Percentiles rank a stretch among this genome's conserved stretches.
Conservation (phyloP, 2,888 invertebrate species). For the Rhagium mordax region DNA sequence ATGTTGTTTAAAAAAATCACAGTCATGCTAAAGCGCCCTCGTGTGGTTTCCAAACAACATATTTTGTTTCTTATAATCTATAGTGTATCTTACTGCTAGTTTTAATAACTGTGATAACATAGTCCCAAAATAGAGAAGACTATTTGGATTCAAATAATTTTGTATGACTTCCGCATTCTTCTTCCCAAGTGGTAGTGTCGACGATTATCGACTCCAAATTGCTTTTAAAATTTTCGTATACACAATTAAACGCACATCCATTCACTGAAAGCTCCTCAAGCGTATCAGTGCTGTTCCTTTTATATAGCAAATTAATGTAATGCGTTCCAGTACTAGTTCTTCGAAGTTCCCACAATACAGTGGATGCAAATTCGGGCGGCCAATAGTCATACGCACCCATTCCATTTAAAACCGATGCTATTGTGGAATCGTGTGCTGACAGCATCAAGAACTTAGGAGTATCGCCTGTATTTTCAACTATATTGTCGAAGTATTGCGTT, state of each 20-base stretch:
- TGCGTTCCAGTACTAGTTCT: conserved; percentile 5
- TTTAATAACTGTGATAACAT: too few species aligned
- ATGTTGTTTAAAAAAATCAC: too few species aligned
- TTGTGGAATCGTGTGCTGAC: conserved; percentile 84
- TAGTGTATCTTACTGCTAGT: too few species aligned
- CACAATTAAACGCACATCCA: conserved; percentile 78
- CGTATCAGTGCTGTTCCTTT: conserved; percentile 61
- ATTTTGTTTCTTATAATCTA: too few species aligned
- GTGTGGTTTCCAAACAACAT: too few species aligned
- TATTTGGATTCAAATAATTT: neutral
- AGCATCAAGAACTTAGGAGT: conserved; percentile 77
- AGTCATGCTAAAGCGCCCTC: too few species aligned
- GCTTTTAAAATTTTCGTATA: conserved; percentile 73
- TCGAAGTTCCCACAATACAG: conserved; percentile 38
- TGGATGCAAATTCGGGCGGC: conserved; percentile 38
- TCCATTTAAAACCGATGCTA: conserved; percentile 79
- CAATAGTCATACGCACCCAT: conserved; percentile 75
- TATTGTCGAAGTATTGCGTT: conserved; percentile 72
- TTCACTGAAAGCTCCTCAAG: conserved; percentile 76
- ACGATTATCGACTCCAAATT: conserved; percentile 75
- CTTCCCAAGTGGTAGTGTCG: conserved; percentile 75
- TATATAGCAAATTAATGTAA: conserved; percentile 39
- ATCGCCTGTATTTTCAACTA: neutral
- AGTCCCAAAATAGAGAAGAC: neutral
- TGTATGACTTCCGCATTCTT: conserved; percentile 73